phyloP scores from a whole-genome alignment of 2,113 vertebrate species.

The Crotalus viridis region DNA sequence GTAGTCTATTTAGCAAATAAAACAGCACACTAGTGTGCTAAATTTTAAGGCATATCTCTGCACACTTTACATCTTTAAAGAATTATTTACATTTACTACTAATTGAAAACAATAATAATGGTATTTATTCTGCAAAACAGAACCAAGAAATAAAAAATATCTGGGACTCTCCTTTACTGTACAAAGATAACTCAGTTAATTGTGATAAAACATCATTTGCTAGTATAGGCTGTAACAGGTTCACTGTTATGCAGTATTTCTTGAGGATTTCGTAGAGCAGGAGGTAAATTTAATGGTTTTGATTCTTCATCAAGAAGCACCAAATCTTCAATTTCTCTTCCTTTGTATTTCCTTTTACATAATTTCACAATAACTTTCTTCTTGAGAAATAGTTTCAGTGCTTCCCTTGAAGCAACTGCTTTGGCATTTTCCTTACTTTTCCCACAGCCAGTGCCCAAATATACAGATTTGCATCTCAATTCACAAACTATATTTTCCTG shows the following conservation, averaged over 20 bases:
- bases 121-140: slow-evolving; percentile 75
- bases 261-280: slow-evolving; percentile 89
- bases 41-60: slow-evolving; percentile 67
- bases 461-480: slow-evolving; percentile 90
- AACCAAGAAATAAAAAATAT: slow-evolving; percentile 79
- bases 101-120: slow-evolving; percentile 66
- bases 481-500: slow-evolving; percentile 96
- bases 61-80: slow-evolving; percentile 65
- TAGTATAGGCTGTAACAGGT: slow-evolving; percentile 38
- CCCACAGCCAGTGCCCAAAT: slow-evolving; percentile 94
- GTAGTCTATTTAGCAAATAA: slow-evolving; percentile 72
- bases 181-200: slow-evolving; percentile 73
- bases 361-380: slow-evolving; percentile 92
- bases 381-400: slow-evolving; percentile 93
- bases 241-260: slow-evolving; percentile 67
- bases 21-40: slow-evolving; percentile 71
- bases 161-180: slow-evolving; percentile 71
- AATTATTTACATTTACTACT: slow-evolving; percentile 75
- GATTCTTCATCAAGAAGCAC: slow-evolving; percentile 90
- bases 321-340: slow-evolving; percentile 90
- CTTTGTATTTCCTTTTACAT: slow-evolving; percentile 86
- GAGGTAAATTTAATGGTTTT: slow-evolving; percentile 85
- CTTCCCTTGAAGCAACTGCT: slow-evolving; percentile 94
- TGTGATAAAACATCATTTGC: slow-evolving; percentile 61
- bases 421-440: slow-evolving; percentile 89